Base-by-base conservation (phyloP, 2,888 invertebrate species). In the Pterostichus madidus region DNA sequence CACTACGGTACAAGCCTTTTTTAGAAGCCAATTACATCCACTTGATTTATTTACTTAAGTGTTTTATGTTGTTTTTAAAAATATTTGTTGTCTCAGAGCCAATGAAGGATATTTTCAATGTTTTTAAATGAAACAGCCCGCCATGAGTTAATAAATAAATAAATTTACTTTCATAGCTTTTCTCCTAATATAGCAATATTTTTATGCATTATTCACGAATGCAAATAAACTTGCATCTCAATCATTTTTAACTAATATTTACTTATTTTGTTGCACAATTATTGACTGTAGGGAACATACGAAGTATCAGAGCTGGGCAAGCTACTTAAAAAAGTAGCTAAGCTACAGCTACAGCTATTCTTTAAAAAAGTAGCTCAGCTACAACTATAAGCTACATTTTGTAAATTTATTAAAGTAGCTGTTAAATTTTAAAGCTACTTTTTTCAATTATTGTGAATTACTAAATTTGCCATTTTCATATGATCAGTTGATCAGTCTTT, bases 21-120 rank as follows among this genome's bases (percentile, higher is more conserved):
- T 39, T 11, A 44, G 68, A 39, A 71, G 13, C 68, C 68, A 71
- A 71, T 71, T 71, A 71, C 68, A 17, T 44, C 15, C 32, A 13
- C 35, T 13, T 24, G 68, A 71, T 71, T 71, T 71, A 71, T 71
- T 71, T 71, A 71, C 68, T 11, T 71, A 71, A 71, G 44, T 71
- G 44, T 71, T 71, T 71, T 71, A 71, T 71, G 68, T 39, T 71
- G 68, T 44, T 71, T 44, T 71, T 71, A 71, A 64, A 39, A 71
- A 71, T 56, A 56, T 56, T 56, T 56, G n/a, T 56, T 56, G 56
- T 56, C n/a, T 56, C 13, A 5, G 56, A 5, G 35, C n/a, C 64
- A 64, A 11, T n/a, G 4, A 64, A 64, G 35, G 39, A 71, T 11
- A 71, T 71, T 39, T 35, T 64, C 64, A 64, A 64, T 35, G 64